phyloP scores from a whole-genome alignment of 1,140 invertebrate genomes.

The Drosophila athabasca region DNA sequence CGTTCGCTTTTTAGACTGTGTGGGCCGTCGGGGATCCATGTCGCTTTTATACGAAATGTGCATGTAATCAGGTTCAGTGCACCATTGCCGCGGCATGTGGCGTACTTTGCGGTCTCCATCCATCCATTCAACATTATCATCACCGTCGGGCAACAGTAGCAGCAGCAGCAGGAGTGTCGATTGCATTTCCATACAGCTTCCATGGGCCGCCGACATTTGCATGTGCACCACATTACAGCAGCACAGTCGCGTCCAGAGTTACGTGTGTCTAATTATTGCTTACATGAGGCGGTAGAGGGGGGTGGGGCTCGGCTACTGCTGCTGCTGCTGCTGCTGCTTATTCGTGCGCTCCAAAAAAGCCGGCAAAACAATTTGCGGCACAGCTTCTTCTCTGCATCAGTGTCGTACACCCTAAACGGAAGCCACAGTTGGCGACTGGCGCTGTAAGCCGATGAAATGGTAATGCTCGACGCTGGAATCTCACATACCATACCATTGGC shows the following conservation, averaged over 20 bases:
- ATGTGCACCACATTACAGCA: constrained; percentile 40
- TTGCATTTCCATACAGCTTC: constrained; percentile 60
- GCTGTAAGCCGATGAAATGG: constrained; percentile 35
- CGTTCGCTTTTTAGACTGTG: constrained; percentile 56
- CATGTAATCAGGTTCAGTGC: constrained; percentile 64
- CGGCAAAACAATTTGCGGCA: constrained; percentile 65
- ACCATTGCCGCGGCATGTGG: constrained; percentile 48
- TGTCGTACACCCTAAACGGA: constrained; percentile 46
- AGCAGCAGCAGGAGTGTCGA: constrained; percentile 55
- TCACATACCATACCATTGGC: constrained; percentile 22
- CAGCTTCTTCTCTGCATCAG: constrained; percentile 44
- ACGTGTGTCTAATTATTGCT: constrained; percentile 69
- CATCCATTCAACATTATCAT: constrained; percentile 30
- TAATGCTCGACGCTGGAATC: constrained; percentile 36
- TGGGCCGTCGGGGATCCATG: constrained; percentile 40
- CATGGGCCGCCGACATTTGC: constrained; percentile 61
- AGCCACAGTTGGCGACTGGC: constrained; percentile 44
- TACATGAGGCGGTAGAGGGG: not conserved
- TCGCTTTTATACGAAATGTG: constrained; percentile 57
- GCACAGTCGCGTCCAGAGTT: constrained; percentile 44
- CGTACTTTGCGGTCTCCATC: constrained; percentile 13
- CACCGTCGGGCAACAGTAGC: constrained; percentile 1
- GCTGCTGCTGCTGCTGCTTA: constrained; percentile 38
- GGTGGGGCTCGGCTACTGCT: constrained; percentile 26
- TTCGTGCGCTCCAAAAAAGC: constrained; percentile 52